These are phyloP conservation scores for Ceyx cyanopectus DNA, from an alignment of 2,113 vertebrate genomes.

Conservation along the genomic window DNA sequence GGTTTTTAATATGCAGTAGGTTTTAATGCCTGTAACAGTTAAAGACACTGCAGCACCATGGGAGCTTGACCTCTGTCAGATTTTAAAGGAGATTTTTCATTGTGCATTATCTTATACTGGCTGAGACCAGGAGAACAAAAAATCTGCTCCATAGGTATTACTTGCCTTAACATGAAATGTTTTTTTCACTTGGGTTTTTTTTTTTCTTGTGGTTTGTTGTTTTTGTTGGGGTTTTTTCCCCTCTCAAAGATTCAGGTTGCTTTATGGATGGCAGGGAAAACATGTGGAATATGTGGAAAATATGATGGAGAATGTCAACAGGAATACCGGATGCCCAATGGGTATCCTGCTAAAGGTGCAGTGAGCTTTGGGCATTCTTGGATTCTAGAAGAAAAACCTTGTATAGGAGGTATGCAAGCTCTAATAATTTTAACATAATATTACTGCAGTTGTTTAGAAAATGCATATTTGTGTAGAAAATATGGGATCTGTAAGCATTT, in stretches of 20 bases:
- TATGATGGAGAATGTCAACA: conserved; percentile 77
- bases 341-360: conserved; percentile 66
- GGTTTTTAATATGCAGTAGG: not conserved
- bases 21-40: not conserved
- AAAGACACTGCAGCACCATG: not conserved
- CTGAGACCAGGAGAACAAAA: not conserved
- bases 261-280: conserved; percentile 83
- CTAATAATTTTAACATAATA: not conserved
- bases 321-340: conserved; percentile 79
- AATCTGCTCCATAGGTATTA: not conserved
- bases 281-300: conserved; percentile 83
- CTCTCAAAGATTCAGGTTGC: conserved; percentile 42
- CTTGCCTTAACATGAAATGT: not conserved
- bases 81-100: not conserved
- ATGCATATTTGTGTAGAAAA: not conserved
- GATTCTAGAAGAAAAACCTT: conserved; percentile 79
- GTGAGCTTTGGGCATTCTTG: conserved; percentile 81
- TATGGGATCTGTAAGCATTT: not conserved
- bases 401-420: conserved; percentile 63
- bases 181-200: not conserved
- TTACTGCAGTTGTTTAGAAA: not conserved
- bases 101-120: not conserved
- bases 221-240: not conserved
- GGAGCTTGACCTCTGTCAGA: not conserved
- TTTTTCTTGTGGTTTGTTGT: too few relatives aligned